These are phyloP conservation scores for Chaetodon trifascialis DNA, from an alignment of 2,113 vertebrate genomes.

Conservation along the genomic window DNA sequence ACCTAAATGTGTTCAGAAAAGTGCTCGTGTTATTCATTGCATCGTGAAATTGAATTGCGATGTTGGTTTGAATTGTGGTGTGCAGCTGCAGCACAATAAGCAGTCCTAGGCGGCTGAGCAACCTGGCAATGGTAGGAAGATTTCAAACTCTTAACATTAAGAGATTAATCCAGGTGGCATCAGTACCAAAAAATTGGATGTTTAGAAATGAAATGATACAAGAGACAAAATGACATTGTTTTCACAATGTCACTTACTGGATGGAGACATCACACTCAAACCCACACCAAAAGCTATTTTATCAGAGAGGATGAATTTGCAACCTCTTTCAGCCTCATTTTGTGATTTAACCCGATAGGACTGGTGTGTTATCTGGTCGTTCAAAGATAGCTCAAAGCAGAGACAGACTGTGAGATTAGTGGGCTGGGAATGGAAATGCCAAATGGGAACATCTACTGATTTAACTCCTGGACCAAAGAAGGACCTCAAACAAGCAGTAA, in stretches of 20 bases:
- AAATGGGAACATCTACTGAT: background rate
- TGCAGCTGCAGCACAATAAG: background rate
- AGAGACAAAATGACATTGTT: background rate
- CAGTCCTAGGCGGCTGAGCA: background rate
- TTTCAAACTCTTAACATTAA: background rate
- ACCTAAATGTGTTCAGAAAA: background rate
- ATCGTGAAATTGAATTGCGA: background rate
- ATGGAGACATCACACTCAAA: background rate
- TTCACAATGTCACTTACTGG: background rate
- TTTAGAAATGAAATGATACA: background rate
- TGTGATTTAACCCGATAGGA: background rate
- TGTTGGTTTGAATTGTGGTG: background rate
- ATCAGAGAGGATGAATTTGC: background rate
- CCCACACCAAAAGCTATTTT: background rate
- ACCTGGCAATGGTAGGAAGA: background rate
- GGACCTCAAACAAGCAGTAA: background rate
- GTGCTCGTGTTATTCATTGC: background rate
- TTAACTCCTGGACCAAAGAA: background rate
- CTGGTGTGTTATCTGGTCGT: background rate
- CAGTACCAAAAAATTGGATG: background rate
- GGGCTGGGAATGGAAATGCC: background rate
- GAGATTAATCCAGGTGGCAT: too few species aligned
- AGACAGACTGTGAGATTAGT: background rate
- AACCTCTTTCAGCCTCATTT: background rate
- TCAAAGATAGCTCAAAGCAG: background rate